Evolutionary conservation across 1,140 invertebrate genomes (phyloP).

Genomic region (Wasmannia auropunctata): DNA sequence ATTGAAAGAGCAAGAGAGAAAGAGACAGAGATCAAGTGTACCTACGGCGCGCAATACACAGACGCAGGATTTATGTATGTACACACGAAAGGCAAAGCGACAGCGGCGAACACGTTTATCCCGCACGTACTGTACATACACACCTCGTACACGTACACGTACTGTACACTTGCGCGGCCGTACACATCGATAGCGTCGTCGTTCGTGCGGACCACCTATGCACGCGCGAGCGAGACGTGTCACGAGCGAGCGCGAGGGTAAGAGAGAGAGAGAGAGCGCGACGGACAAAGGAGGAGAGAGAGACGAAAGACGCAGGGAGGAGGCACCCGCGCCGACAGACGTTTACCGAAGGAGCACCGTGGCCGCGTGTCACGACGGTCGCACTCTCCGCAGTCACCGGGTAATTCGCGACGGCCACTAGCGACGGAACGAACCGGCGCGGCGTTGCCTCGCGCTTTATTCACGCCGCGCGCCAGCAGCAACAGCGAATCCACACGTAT

Average conservation of each 20-base stretch:
- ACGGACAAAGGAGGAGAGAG: background rate
- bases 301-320: constrained; percentile 4
- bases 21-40: background rate
- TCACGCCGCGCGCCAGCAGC: constrained; percentile 3
- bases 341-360: background rate
- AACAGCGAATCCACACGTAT: constrained; percentile 22
- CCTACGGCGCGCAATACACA: background rate
- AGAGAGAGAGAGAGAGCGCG: background rate
- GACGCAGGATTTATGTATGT: too few relatives aligned
- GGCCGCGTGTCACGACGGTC: constrained; percentile 31
- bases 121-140: background rate
- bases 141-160: background rate
- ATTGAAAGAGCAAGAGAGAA: background rate
- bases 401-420: background rate
- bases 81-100: constrained; percentile 11
- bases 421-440: background rate
- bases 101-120: constrained; percentile 16
- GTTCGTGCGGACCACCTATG: constrained; percentile 48
- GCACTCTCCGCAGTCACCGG: too few relatives aligned
- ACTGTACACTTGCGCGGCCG: background rate
- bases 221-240: constrained; percentile 59
- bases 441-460: background rate
- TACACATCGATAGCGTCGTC: constrained; percentile 30
- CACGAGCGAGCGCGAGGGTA: constrained; percentile 39
- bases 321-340: constrained; percentile 10